phyloP scores from a whole-genome alignment of 2,113 vertebrate genomes.

The Semnornis frantzii region DNA sequence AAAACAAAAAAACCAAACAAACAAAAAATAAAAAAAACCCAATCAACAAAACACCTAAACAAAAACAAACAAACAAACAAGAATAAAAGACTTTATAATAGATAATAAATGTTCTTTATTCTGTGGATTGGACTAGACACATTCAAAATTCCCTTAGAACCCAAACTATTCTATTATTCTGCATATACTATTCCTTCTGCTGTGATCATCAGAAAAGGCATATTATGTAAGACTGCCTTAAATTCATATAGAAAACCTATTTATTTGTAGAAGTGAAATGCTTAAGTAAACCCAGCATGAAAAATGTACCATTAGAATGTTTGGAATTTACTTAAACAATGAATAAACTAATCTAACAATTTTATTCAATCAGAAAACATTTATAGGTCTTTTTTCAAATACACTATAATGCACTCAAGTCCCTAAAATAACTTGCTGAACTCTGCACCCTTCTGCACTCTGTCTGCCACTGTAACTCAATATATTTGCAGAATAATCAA shows the following conservation, averaged over 20 bases:
- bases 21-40: too few relatives aligned
- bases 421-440: conserved; percentile 24
- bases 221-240: neutral
- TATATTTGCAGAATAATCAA: conserved; percentile 59
- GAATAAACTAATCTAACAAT: neutral
- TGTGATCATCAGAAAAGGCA: neutral
- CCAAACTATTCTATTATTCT: neutral
- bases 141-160: neutral
- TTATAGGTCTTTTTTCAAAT: conserved; percentile 11
- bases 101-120: neutral
- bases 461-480: conserved; percentile 38
- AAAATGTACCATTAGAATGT: neutral
- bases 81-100: neutral
- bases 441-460: conserved; percentile 53
- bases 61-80: too few relatives aligned
- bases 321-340: neutral
- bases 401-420: neutral
- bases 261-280: neutral
- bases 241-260: neutral
- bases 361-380: conserved; percentile 8
- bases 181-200: neutral
- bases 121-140: neutral
- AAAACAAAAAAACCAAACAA: too few relatives aligned
- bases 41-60: too few relatives aligned
- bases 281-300: neutral